These are phyloP conservation scores for Aphrocallistes beatrix DNA, from an alignment of 37 sponge, comb jelly and placozoan genomes.

Conservation along the genomic window DNA sequence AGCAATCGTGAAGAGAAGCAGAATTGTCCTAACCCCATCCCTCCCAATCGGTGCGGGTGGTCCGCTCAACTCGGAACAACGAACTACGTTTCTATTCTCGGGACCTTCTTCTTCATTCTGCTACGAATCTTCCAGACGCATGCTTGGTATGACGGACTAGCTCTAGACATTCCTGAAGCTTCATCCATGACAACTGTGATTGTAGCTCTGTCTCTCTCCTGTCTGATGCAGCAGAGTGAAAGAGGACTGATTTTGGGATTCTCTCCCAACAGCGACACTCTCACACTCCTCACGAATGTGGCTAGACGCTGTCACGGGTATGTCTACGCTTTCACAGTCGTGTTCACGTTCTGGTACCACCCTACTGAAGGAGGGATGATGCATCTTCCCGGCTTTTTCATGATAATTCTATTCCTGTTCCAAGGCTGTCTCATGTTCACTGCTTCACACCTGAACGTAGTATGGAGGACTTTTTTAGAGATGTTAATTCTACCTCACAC, in stretches of 20 bases:
- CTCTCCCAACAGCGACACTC: not conserved
- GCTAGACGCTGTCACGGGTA: not conserved
- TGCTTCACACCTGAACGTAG: not conserved
- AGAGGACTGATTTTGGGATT: not conserved
- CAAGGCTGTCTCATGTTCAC: not conserved
- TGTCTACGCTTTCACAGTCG: not conserved
- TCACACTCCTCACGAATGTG: not conserved
- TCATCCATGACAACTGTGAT: not conserved
- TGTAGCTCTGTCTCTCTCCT: not conserved
- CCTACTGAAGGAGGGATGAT: not conserved
- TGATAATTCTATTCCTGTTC: not conserved
- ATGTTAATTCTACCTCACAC: not conserved
- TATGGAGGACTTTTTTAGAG: not conserved
- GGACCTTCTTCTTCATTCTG: not conserved
- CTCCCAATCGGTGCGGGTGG: not conserved
- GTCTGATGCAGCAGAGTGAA: not conserved
- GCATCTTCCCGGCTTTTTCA: not conserved
- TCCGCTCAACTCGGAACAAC: not conserved
- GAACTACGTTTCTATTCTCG: not conserved
- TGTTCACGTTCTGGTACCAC: constrained; percentile 16
- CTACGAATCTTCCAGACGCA: not conserved
- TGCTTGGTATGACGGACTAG: not conserved
- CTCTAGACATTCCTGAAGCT: not conserved
- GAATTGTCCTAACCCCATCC: not conserved
- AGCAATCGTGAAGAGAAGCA: not conserved